Evolutionary conservation across 2,113 vertebrate genomes (phyloP).

Genomic region (Rhinolophus sinicus): DNA sequence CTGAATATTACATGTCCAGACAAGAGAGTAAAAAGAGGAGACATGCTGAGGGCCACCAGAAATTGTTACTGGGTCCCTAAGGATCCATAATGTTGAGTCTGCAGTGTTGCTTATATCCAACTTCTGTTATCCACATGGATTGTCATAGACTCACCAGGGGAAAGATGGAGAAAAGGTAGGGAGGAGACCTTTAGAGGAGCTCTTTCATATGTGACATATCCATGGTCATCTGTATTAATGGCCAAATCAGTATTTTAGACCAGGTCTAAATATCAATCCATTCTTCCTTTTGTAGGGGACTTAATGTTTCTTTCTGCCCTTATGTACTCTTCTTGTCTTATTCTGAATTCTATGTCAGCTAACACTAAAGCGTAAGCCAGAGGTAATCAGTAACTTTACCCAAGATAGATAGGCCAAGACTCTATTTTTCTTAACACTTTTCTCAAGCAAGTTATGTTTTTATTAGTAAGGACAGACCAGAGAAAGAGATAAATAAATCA

Average conservation of each 20-base stretch:
- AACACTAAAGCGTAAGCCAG: background rate
- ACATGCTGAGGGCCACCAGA: background rate
- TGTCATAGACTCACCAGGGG: background rate
- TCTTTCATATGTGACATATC: background rate
- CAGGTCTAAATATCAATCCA: background rate
- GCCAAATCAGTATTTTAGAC: background rate
- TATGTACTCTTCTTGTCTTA: background rate
- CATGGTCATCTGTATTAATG: background rate
- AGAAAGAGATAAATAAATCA: background rate
- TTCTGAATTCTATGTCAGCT: background rate
- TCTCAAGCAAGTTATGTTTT: slow-evolving; percentile 20
- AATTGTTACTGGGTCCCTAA: background rate
- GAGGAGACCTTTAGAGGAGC: background rate
- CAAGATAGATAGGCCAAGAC: background rate
- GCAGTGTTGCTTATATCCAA: background rate
- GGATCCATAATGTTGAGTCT: background rate
- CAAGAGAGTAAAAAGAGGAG: background rate
- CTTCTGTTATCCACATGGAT: background rate
- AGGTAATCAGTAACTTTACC: background rate
- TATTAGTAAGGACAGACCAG: background rate
- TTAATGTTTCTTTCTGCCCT: background rate
- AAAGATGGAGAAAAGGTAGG: background rate
- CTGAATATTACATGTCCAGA: background rate
- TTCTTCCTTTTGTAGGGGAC: background rate
- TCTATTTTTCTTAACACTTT: background rate